Evolutionary conservation across 1,140 invertebrate species (phyloP), one percentile per base, ranked within the genome.

Genomic region (Drosophila chauvacae): DNA sequence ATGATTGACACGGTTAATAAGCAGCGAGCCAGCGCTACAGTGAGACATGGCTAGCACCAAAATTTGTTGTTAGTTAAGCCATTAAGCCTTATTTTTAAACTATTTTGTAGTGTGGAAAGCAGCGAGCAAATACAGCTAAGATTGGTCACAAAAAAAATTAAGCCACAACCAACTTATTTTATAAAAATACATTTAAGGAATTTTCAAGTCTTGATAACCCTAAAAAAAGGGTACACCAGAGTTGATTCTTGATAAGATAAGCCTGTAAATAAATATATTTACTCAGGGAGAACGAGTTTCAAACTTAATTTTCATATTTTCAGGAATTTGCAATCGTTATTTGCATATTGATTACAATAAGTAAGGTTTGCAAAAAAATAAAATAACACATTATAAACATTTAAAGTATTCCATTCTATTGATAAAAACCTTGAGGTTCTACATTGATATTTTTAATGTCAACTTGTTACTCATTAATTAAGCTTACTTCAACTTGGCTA

Each of bases 1-100:
- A 35, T 69, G 62, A 65, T 66, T 44, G n/a, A 53, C 30, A 69
- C 44, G 65, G 51, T 71, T 50, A 59, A 20, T 28, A 66, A 50
- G 44, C 51, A 59, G n/a, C 48, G 18, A 45, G 30, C 30, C 60
- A 53, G 7, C 7, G 14, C 48, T 70, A 70, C 66, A 66, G 69
- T 72, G 53, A n/a, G 37, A 11, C 50, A 4, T 45, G 4, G 39
- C 51, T 33, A 35, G 14, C 33, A 68, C 28, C 26, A 16, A 30
- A 10, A 37, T 20, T 10, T 2, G 2, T 18, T 11, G 39, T 55
- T 45, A 68, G 7, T 53, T 23, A 35, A 16, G 23, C 30, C n/a
- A 14, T 13, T n/a, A 64, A 68, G 26, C 35, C 13, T 28, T 30
- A 2, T 2, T 7, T 5, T 41, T 30, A 2, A 39, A 56, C 9